Evolutionary conservation across 1,140 invertebrate species (phyloP).

Genomic region (Alviniconcha marisindica): DNA sequence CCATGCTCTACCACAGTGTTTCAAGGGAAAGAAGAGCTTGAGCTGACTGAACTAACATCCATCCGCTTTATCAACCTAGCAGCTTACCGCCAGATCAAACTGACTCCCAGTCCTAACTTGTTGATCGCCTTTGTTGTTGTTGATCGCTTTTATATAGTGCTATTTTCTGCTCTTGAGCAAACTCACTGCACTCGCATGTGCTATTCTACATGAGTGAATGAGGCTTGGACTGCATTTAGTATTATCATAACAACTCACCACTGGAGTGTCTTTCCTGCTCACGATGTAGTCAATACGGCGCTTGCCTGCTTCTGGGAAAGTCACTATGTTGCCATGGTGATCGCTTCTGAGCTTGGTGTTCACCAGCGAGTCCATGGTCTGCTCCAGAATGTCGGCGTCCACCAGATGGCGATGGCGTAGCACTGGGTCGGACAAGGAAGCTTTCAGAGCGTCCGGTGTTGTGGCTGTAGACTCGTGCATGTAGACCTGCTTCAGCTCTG

Average conservation of each 20-base stretch:
- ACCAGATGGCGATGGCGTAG: constrained; percentile 51
- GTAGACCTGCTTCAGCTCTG: constrained; percentile 47
- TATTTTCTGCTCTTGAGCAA: no score
- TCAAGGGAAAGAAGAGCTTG: no score
- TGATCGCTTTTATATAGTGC: no score
- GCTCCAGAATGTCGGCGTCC: constrained; percentile 53
- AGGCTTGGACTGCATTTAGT: neutral
- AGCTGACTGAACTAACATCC: no score
- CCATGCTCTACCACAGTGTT: no score
- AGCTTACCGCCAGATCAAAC: no score
- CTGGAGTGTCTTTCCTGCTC: constrained; percentile 43
- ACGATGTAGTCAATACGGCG: constrained; percentile 58
- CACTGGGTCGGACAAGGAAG: constrained; percentile 47
- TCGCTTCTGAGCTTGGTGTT: constrained; percentile 43
- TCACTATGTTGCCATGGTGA: constrained; percentile 47
- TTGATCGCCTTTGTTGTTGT: no score
- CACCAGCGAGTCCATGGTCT: constrained; percentile 47
- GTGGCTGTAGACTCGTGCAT: constrained; percentile 47
- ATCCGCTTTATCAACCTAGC: no score
- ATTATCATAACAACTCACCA: constrained; percentile 38
- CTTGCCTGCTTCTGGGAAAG: constrained; percentile 49
- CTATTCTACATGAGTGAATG: neutral
- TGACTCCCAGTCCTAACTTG: no score
- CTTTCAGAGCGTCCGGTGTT: constrained; percentile 51
- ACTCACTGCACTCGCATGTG: no score